Conservation (phyloP, 2,888 invertebrate genomes). For the Orchesellides sinensis region DNA sequence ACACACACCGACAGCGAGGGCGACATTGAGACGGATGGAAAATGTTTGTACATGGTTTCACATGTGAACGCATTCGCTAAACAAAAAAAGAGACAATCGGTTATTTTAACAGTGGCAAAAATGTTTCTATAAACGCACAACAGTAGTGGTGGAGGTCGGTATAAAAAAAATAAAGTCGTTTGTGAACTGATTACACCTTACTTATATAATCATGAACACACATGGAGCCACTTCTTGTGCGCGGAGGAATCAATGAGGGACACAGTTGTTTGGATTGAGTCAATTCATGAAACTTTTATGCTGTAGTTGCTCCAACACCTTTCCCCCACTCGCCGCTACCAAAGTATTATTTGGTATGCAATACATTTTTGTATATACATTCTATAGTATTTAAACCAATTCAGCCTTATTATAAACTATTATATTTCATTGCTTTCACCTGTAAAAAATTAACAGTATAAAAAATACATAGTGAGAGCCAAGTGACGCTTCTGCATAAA, state of each 20-base stretch:
- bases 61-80: not conserved
- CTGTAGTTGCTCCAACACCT: conserved; percentile 67
- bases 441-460: no score
- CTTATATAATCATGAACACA: conserved; percentile 18
- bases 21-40: not conserved
- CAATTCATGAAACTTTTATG: conserved; percentile 69
- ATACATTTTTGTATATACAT: no score
- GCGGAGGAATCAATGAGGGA: conserved; percentile 39
- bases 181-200: conserved; percentile 17
- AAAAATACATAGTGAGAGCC: no score
- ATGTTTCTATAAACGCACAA: no score
- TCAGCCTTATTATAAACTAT: no score
- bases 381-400: no score
- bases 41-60: not conserved
- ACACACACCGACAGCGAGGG: conserved; percentile 6
- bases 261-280: conserved; percentile 69
- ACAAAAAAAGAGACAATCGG: conserved; percentile 1
- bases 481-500: no score
- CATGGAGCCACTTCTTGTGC: not conserved
- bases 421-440: no score
- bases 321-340: no score
- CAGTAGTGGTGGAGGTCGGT: no score
- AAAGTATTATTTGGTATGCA: no score
- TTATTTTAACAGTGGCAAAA: not conserved
- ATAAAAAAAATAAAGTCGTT: not conserved